These are phyloP conservation scores for Zosterops borbonicus DNA, from an alignment of 2,113 vertebrate species.

Conservation along the genomic window DNA sequence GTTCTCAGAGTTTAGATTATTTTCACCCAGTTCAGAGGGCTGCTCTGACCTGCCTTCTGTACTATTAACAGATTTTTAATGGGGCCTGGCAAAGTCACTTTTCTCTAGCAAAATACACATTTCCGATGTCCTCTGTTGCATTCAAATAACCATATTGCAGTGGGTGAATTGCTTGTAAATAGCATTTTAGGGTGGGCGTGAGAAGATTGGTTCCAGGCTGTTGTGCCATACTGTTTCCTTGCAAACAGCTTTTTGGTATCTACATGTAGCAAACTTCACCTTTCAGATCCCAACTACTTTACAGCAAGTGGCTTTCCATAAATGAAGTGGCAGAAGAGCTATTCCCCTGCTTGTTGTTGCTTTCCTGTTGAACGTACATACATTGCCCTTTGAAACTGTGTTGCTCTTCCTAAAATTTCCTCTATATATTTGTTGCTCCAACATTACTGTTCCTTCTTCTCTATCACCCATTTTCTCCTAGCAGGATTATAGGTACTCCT, in stretches of 20 bases:
- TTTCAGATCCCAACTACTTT: slow-evolving; percentile 7
- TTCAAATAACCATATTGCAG: slow-evolving; percentile 68
- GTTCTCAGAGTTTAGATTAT: not conserved
- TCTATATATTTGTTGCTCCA: not conserved
- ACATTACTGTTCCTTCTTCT: not conserved
- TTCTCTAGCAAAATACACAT: slow-evolving; percentile 11
- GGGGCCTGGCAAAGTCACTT: not conserved
- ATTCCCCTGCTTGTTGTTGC: not conserved
- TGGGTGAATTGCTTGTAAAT: slow-evolving; percentile 73
- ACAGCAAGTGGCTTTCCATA: slow-evolving; percentile 9
- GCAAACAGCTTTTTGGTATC: slow-evolving; percentile 54
- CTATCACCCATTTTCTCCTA: not conserved
- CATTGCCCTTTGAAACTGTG: not conserved
- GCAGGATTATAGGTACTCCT: not conserved
- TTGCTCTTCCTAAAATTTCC: not conserved
- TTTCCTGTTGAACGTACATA: not conserved
- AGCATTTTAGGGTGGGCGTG: slow-evolving; percentile 52
- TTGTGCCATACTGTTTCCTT: slow-evolving; percentile 47
- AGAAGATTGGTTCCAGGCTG: slow-evolving; percentile 55
- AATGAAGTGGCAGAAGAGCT: not conserved
- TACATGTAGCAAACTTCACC: slow-evolving; percentile 7
- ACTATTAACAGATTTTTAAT: slow-evolving; percentile 15
- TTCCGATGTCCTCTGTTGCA: slow-evolving; percentile 36
- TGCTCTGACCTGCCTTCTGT: not conserved
- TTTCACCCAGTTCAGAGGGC: not conserved